Evolutionary conservation across 1,140 invertebrate genomes (phyloP).

Genomic region (Neotoxoptera formosana): DNA sequence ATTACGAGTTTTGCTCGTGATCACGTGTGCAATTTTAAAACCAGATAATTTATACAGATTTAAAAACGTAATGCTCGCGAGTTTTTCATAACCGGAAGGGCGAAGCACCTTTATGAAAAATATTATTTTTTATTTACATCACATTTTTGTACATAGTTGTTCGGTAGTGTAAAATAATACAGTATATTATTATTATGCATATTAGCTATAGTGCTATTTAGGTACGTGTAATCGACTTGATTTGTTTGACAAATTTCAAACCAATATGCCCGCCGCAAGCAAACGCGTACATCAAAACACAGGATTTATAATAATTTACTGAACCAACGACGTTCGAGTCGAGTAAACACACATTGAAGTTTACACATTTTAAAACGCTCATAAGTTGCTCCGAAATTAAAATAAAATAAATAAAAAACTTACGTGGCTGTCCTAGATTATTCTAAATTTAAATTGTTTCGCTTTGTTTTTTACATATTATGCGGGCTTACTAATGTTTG

Average conservation of each 20-base stretch:
- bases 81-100: background rate
- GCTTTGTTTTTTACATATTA: too few relatives aligned
- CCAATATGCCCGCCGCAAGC: too few relatives aligned
- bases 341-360: background rate
- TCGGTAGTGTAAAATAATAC: background rate
- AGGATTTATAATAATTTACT: background rate
- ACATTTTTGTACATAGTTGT: background rate
- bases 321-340: background rate
- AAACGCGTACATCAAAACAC: background rate
- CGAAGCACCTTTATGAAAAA: background rate
- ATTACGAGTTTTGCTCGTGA: background rate
- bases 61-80: background rate
- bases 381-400: background rate
- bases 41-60: slow-evolving; percentile 11
- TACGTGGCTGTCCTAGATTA: background rate
- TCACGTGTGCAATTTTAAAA: background rate
- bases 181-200: too few relatives aligned
- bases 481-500: too few relatives aligned
- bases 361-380: background rate
- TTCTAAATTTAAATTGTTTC: too few relatives aligned
- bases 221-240: too few relatives aligned
- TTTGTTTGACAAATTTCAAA: background rate
- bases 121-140: background rate
- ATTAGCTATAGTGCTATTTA: too few relatives aligned
- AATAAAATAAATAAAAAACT: background rate